Evolutionary conservation across 2,113 vertebrate species (phyloP).

Genomic region (Mobula hypostoma): DNA sequence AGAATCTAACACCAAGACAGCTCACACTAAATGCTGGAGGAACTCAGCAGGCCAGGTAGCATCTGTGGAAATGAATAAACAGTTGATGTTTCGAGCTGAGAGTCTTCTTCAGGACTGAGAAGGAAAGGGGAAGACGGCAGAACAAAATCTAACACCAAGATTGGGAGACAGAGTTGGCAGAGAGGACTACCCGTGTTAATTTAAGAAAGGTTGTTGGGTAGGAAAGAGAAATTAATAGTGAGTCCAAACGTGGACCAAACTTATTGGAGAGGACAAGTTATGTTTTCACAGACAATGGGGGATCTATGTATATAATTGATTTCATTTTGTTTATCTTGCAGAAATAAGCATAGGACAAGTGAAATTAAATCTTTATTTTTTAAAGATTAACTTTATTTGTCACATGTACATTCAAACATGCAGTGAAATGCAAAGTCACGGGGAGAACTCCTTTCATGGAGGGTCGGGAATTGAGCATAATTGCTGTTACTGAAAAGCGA

Average conservation of each 20-base stretch:
- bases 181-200: neutral
- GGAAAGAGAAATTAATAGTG: neutral
- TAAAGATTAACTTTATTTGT: too few relatives aligned
- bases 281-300: neutral
- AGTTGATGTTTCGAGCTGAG: too few relatives aligned
- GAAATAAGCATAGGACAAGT: neutral
- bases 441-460: too few relatives aligned
- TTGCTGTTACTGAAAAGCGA: too few relatives aligned
- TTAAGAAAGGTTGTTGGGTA: neutral
- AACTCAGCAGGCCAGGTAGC: too few relatives aligned
- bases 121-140: too few relatives aligned
- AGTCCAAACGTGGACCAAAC: neutral
- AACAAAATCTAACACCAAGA: neutral
- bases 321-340: neutral
- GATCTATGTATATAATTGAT: neutral
- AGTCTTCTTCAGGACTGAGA: too few relatives aligned
- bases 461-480: too few relatives aligned
- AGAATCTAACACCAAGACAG: neutral
- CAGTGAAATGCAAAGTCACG: too few relatives aligned
- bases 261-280: neutral
- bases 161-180: neutral
- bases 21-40: too few relatives aligned
- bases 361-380: neutral
- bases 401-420: too few relatives aligned
- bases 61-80: too few relatives aligned